Percentiles rank a stretch among this genome's conserved stretches.
Conservation (phyloP, 2,888 invertebrate species). For the Polydrusus tereticollis region DNA sequence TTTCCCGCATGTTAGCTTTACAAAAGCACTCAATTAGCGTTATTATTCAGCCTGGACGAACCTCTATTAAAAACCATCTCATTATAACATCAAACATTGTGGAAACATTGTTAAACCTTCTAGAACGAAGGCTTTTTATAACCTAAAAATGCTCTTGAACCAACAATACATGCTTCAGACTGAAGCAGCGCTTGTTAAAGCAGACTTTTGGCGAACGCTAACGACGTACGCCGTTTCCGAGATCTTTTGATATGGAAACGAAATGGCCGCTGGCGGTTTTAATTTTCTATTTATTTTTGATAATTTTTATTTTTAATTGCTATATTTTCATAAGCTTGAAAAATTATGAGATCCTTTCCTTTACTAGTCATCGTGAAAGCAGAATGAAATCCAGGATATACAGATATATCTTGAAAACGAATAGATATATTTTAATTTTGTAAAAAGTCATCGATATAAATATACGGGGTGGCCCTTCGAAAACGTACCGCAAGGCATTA, state of each 20-base stretch:
- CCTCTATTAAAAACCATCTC: slow-evolving; percentile 26
- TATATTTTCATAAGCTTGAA: too few species aligned
- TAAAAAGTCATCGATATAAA: too few species aligned
- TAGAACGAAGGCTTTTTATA: slow-evolving; percentile 27
- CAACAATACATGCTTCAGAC: slow-evolving; percentile 40
- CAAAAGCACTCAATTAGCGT: slow-evolving; percentile 19
- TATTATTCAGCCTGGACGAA: slow-evolving; percentile 11
- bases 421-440: too few species aligned
- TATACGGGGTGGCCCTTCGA: too few species aligned
- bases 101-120: slow-evolving; percentile 36
- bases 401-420: too few species aligned
- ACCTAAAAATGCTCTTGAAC: slow-evolving; percentile 22
- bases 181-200: slow-evolving; percentile 38
- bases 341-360: too few species aligned
- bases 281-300: not conserved
- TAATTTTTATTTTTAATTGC: not conserved
- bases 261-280: slow-evolving; percentile 11
- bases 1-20: not conserved
- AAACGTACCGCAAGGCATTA: too few species aligned
- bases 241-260: slow-evolving; percentile 22
- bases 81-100: slow-evolving; percentile 37
- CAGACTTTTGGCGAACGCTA: slow-evolving; percentile 26
- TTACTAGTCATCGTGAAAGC: too few species aligned
- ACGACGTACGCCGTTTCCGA: slow-evolving; percentile 36
- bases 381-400: too few species aligned